Base-by-base conservation (phyloP, 2,113 vertebrate genomes). In the Ramphastos sulfuratus region DNA sequence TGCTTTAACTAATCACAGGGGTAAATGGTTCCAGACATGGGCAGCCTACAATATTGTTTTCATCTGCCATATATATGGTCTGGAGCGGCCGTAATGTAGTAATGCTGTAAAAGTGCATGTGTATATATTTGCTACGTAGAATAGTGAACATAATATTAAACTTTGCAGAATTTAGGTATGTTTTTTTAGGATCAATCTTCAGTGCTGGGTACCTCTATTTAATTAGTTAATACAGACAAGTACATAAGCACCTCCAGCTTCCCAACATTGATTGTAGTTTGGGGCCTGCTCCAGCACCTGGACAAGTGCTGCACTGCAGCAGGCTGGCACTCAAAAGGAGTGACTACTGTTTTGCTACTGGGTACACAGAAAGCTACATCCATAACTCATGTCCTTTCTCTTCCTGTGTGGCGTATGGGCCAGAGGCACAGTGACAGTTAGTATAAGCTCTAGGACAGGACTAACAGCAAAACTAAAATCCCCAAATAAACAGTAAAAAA, bases 1-100 rank as follows among this genome's bases (percentile, higher is more conserved):
- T 50, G 28, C 77, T 95, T 92, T 91, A 90, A 88, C 90, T 95
- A 95, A 94, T 96, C 79, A 65, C 39, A 96, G 96, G 82, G 87
- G 80, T 94, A 92, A 95, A 71, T 92, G 73, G 85, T 96, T 97
- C 91, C 89, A 96, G 90, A 75, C 63, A 58, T 81, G 80, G 48
- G 39, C 89, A 89, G 31, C 55, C 50, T 84, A 61, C 48, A 69
- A 55, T 23, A 73, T 17, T 56, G 60, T 27, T 46, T 92, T 92
- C 56, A 82, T 92, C 77, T 94, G 52, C 27, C 19, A 24, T n/a
- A 12, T 24, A 14, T 25, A 63, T 10, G 12, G 55, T 77, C 52
- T 58, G 48, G 67, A 92, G 48, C 44, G 86, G 25, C 46, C 60
- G 39, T 18, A 25, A 78, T 64, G 7, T 42, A n/a, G 23, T 31